Base-by-base conservation (phyloP, 2,113 vertebrate species). In the Carollia perspicillata region DNA sequence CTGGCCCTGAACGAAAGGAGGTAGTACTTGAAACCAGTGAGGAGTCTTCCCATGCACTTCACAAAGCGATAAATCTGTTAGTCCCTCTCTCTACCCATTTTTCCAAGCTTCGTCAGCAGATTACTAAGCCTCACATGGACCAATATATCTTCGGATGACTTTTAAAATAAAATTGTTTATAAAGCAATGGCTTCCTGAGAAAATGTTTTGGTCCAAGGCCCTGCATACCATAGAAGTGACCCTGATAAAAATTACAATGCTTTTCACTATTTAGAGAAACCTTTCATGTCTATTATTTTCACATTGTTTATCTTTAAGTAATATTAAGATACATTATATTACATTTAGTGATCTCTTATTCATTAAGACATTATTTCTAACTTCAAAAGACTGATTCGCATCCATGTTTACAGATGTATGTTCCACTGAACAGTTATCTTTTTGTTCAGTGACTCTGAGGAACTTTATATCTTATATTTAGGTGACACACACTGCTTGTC, bases 401-500 rank as follows among this genome's bases (percentile, higher is more conserved):
- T 71, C 16, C 60, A 42, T 60, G 8, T 23, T 89, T 53, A 68
- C 28, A 9, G 69, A 35, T 6, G 0, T 63, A 47, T 89, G 23
- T 71, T 22, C 23, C 22, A 37, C 6, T 33, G 30, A 69, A 77
- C 63, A 71, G 23, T 60, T 77, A 33, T 44, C 49, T 69, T 33
- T 89, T 42, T 12, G 68, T 42, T 89, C 30, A 30, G 12, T 69
- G 75, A 37, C 28, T 42, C 22, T 77, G 69, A 51, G 12, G 17
- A 78, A 89, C 6, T 89, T 66, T 66, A 3, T 88, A 26, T 75
- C 47, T 81, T 92, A 35, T 35, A 53, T 75, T 89, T 63, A 84
- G 33, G 35, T 42, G 60, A 16, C 33, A 26, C 22, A 30, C 47
- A 3, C 71, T 63, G 3, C 33, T 66, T 40, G 10, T 33, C 66